Evolutionary conservation across 2,888 invertebrate genomes (phyloP).

Genomic region (Cylloceria caligata): DNA sequence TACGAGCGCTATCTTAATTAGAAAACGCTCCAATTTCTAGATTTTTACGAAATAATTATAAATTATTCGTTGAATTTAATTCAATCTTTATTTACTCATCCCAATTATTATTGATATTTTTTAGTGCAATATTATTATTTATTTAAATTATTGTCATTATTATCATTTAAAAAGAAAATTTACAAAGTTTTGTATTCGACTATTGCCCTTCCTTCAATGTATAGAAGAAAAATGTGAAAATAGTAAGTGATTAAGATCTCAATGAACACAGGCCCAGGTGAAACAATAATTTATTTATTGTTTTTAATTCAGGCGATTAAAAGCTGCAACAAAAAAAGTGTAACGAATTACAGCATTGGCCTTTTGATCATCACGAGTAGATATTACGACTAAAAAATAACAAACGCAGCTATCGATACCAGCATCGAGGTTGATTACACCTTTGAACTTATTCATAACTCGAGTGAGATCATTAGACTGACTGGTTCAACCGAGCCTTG

Average conservation of each 20-base stretch:
- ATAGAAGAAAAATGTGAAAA: too few relatives aligned
- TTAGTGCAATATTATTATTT: too few relatives aligned
- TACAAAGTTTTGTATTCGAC: neutral
- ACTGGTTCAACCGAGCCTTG: constrained; percentile 6
- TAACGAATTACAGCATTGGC: neutral
- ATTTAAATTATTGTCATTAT: neutral
- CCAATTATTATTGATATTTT: too few relatives aligned
- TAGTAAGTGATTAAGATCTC: neutral
- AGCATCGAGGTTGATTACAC: neutral
- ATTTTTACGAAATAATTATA: too few relatives aligned
- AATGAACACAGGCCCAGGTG: neutral
- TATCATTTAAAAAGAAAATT: neutral
- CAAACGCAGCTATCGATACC: neutral
- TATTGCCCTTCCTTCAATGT: too few relatives aligned
- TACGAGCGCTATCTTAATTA: too few relatives aligned
- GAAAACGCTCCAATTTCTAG: too few relatives aligned
- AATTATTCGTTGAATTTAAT: too few relatives aligned
- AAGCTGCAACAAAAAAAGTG: too few relatives aligned
- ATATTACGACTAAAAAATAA: constrained; percentile 4
- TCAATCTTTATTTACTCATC: too few relatives aligned
- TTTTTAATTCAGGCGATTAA: too few relatives aligned
- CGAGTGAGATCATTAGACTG: neutral
- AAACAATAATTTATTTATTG: too few relatives aligned
- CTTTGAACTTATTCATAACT: neutral
- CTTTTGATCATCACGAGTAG: neutral